Percentiles rank a stretch among this genome's conserved stretches.
These are phyloP conservation scores for Nemoura dubitans DNA, from an alignment of 2,888 invertebrate species.

Conservation along the genomic window DNA sequence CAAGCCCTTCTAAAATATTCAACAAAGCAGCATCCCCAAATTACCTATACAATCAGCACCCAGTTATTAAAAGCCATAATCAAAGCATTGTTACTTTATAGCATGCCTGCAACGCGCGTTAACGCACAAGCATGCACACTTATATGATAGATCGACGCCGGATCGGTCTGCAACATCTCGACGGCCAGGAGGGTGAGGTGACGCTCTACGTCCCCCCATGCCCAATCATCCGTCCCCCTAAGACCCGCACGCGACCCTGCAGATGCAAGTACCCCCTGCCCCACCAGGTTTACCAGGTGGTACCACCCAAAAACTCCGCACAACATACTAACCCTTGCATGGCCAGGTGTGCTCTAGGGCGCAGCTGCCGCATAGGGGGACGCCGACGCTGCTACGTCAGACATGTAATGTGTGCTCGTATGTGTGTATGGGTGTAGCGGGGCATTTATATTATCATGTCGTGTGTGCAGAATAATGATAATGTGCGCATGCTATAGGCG, in stretches of 20 bases:
- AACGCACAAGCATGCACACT: background rate
- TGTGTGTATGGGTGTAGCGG: background rate
- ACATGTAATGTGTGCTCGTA: background rate
- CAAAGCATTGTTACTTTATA: background rate
- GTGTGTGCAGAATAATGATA: background rate
- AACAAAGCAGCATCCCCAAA: background rate
- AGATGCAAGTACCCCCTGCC: slow-evolving; percentile 25
- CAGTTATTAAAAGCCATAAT: background rate
- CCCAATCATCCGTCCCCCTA: slow-evolving; percentile 23
- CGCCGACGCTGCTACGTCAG: background rate
- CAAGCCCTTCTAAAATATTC: background rate
- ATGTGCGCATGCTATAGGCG: background rate
- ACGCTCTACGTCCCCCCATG: background rate
- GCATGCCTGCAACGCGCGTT: background rate
- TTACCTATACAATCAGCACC: background rate
- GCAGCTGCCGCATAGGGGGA: background rate
- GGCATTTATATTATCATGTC: background rate
- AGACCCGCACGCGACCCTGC: slow-evolving; percentile 24
- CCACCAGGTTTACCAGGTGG: background rate
- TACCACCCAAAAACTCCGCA: slow-evolving; percentile 15
- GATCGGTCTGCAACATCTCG: background rate
- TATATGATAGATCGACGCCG: background rate
- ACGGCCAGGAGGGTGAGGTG: background rate
- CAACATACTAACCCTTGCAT: background rate
- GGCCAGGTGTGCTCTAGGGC: background rate